Conservation (phyloP, 30 jellyfish, hydroid and myxozoan genomes). For the Aurelia sp. region DNA sequence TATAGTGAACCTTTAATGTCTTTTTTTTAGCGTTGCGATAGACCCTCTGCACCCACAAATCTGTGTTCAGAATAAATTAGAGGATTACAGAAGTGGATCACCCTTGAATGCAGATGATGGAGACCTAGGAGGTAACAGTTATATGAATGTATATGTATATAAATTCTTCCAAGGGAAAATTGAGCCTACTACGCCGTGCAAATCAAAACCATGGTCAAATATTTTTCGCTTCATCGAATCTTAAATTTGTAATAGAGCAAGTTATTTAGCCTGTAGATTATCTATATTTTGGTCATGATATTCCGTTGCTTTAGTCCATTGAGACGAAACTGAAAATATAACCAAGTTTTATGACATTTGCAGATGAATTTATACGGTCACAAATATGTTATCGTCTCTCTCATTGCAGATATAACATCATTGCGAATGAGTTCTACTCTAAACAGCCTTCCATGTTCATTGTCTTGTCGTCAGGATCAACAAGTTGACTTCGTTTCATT, state of each 20-base stretch:
- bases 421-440: conserved; percentile 68
- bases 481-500: conserved; percentile 60
- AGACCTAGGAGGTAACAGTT: background rate
- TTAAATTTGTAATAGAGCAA: too few relatives aligned
- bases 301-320: too few relatives aligned
- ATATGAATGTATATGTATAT: too few relatives aligned
- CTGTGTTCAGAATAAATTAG: conserved; percentile 36
- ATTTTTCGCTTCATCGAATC: too few relatives aligned
- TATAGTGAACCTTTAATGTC: background rate
- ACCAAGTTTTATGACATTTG: too few relatives aligned
- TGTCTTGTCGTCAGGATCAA: conserved; percentile 69
- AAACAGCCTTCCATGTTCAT: conserved; percentile 84
- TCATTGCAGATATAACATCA: conserved; percentile 44
- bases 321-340: too few relatives aligned
- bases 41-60: conserved; percentile 87
- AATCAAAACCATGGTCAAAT: too few relatives aligned
- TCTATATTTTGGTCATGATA: too few relatives aligned
- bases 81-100: conserved; percentile 54
- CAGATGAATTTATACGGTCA: too few relatives aligned
- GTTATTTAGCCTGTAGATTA: too few relatives aligned
- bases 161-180: too few relatives aligned
- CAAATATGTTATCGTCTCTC: background rate
- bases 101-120: conserved; percentile 34
- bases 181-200: too few relatives aligned
- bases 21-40: conserved; percentile 67